Base-by-base conservation (phyloP, 2,888 invertebrate genomes). In the Microplitis manilae region DNA sequence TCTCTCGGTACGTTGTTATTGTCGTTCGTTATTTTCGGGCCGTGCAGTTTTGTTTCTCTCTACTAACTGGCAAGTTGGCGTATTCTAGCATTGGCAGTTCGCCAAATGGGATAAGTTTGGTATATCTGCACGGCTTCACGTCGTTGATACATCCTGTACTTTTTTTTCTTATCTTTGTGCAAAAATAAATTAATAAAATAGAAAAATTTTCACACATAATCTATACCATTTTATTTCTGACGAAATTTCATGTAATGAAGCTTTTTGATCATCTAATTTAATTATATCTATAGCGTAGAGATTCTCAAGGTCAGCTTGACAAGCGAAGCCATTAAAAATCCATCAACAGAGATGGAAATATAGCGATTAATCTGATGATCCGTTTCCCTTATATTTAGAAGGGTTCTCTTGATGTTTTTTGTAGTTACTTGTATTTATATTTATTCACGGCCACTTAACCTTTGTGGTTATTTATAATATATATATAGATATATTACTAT, bases 21-120 rank as follows among this genome's bases (percentile, higher is more conserved):
- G 76, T 78, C 77, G 79, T 81, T 81, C 80, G 84, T 84, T 86
- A 85, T 86, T 86, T 76, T 86, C 86, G 80, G 84, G 84, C 83
- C 30, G 13, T 13, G 50, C 50, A 50, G 13, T 13, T 76, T 81
- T 81, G 84, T 60, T 30, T 30, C 69, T 75, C 62, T 64, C 20
- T 61, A 50, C 50, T 13, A 50, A 50, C 84, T 83, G 77, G 82
- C 82, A 80, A 83, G 84, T 83, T 82, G 81, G 82, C 75, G 83
- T 81, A 84, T 86, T 80, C 83, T 82, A 79, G 76, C 77, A 84
- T 17, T 87, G 86, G 87, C 87, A 83, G 79, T 75, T 77, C 79
- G 83, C 86, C 86, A 86, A 87, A 85, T 85, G 84, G 86, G 84
- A 85, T 86, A 83, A 84, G 81, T 81, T 79, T 60, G 17, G 50